Evolutionary conservation across 2,113 vertebrate species (phyloP), one percentile per base, ranked within the genome.

Genomic region (Ploceus nigricollis): DNA sequence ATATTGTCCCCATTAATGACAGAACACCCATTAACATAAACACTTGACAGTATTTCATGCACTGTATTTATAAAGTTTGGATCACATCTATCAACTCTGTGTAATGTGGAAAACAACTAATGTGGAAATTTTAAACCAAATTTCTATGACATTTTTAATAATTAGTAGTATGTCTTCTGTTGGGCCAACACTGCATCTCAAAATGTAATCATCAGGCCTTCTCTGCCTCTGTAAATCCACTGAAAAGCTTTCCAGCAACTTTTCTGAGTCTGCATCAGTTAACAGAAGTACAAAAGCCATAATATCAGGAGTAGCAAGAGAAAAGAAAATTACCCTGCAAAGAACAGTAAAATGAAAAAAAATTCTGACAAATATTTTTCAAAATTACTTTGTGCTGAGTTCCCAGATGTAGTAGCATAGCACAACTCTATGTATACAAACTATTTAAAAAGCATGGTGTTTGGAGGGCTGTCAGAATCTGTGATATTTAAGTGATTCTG

Each of bases 391-490:
- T 87, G 77, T 82, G 5, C 15, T 83, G 64, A 50, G 6, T 45
- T 80, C 18, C 33, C 42, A 64, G 17, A 44, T 27, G 15, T 44
- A 57, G 7, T 8, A 12, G 12, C 7, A 81, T 61, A 57, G 11
- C 28, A 76, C 9, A 56, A 14, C 2, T 61, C 24, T n/a, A n/a
- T n/a, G 5, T 7, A 47, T 9, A 39, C 1, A 68, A 90, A 58
- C 2, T 0, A 58, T 47, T 75, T 54, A 1, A 85, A 84, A 35
- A 20, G 0, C 3, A 31, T 63, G 15, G 2, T 18, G 31, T 42
- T 61, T 33, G 13, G 1, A 10, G 7, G 21, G 4, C 6, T 71
- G n/a, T n/a, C n/a, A n/a, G n/a, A n/a, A n/a, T n/a, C n/a, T n/a
- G n/a, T n/a, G n/a, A n/a, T n/a, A n/a, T n/a, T n/a, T n/a, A n/a